These are phyloP conservation scores for Drosophila kurseongensis DNA, from an alignment of 1,140 invertebrate species.

Conservation along the genomic window DNA sequence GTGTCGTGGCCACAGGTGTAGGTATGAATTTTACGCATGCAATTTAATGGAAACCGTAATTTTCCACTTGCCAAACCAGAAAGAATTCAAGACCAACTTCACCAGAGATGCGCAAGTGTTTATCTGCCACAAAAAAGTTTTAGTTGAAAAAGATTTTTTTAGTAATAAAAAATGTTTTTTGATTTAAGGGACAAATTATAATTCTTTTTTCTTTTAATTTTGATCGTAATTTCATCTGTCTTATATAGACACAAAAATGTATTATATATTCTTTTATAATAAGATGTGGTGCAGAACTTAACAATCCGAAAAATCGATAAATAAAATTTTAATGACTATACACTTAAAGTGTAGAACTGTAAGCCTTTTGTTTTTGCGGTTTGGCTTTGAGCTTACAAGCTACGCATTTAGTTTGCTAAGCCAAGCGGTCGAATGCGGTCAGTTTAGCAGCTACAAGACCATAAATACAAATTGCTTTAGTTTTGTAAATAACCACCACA, in stretches of 20 bases:
- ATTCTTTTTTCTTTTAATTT: no score
- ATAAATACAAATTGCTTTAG: not conserved
- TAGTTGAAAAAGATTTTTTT: no score
- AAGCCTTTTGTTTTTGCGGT: constrained; percentile 3
- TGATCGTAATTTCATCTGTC: no score
- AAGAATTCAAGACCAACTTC: constrained; percentile 17
- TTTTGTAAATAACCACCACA: not conserved
- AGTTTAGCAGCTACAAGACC: not conserved
- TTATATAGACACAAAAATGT: no score
- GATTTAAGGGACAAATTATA: no score
- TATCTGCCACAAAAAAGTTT: no score
- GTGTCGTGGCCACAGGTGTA: constrained; percentile 10
- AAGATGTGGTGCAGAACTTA: no score
- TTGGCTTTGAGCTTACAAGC: not conserved
- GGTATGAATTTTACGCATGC: constrained; percentile 64
- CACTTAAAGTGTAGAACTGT: not conserved
- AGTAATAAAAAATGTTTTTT: no score
- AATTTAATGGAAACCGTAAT: constrained; percentile 63
- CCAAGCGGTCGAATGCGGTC: constrained; percentile 25
- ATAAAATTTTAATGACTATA: not conserved
- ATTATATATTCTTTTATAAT: no score
- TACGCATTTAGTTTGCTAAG: constrained; percentile 8
- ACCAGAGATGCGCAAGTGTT: constrained; percentile 35
- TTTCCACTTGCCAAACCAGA: constrained; percentile 59
- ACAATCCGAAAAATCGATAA: not conserved